These are phyloP conservation scores for Craseonycteris thonglongyai DNA, from an alignment of 2,113 vertebrate genomes.

Conservation along the genomic window DNA sequence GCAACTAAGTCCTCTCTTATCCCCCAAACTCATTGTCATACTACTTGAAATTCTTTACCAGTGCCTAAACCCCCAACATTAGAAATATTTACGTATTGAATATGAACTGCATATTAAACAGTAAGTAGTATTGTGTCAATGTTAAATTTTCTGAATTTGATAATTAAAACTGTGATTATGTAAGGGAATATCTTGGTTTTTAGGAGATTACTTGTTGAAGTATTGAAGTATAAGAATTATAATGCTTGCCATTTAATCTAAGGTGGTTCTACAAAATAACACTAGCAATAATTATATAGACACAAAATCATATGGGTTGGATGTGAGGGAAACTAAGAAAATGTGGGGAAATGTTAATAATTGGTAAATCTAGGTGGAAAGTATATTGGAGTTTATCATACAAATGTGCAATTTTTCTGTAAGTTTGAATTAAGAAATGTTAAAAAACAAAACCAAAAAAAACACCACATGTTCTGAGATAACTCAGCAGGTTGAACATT, in stretches of 20 bases:
- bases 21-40: not conserved
- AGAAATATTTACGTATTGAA: slow-evolving; percentile 2
- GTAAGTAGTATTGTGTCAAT: not conserved
- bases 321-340: not conserved
- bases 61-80: not conserved
- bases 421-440: not conserved
- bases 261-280: not conserved
- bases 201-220: not conserved
- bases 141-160: slow-evolving; percentile 27
- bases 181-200: not conserved
- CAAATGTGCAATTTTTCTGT: not conserved
- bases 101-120: not conserved
- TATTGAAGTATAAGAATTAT: not conserved
- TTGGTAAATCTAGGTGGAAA: not conserved
- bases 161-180: not conserved
- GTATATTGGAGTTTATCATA: not conserved
- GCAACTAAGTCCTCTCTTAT: not conserved
- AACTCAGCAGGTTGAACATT: too few relatives aligned
- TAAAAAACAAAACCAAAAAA: too few relatives aligned
- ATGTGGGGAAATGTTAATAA: not conserved
- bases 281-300: not conserved
- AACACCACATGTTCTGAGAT: too few relatives aligned
- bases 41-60: not conserved
- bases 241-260: not conserved
- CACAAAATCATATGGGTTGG: not conserved